Evolutionary conservation across 2,113 vertebrate genomes (phyloP), one percentile per base, ranked within the genome.

Genomic region (Crotalus helleri): DNA sequence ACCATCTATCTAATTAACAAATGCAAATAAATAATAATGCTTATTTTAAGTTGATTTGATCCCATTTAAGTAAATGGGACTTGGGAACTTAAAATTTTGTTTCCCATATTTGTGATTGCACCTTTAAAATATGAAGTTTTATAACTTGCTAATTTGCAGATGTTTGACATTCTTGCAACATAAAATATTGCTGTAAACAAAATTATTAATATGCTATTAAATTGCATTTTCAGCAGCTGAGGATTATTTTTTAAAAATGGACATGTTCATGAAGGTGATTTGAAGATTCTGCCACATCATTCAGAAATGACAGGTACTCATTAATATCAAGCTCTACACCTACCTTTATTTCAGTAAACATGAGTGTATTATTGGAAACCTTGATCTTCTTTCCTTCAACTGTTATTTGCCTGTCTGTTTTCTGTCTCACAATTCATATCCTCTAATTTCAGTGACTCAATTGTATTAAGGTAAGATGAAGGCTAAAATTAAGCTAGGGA

Each of bases 121-220:
- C 19, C 74, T 61, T 0, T 3, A 10, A 74, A 53, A 4, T 5
- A 11, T 92, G 5, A 33, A 59, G 0, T 74, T 86, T 87, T 91
- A 61, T 58, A 94, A 91, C 39, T 91, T 90, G 59, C 11, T 89
- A 24, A 15, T 49, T 58, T 61, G 0, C 91, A 0, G 3, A 51
- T 13, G n/a, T 90, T 87, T 86, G 88, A 21, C 46, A 69, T 0
- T 81, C 8, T 7, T n/a, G 51, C 54, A 57, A 10, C n/a, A 87
- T 64, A n/a, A 39, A 54, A 15, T 23, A 13, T 23, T 49, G n/a
- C 39, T 88, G 92, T 29, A 54, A 74, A 44, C 39, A 91, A 90
- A 89, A 3, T 93, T 93, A 90, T 91, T 81, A 15, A 91, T 61
- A 33, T 10, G 90, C 91, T 90, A 61, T 93, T 91, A 90, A 91